Base-by-base conservation (phyloP, 2,888 invertebrate genomes). In the Athetis lepigone region DNA sequence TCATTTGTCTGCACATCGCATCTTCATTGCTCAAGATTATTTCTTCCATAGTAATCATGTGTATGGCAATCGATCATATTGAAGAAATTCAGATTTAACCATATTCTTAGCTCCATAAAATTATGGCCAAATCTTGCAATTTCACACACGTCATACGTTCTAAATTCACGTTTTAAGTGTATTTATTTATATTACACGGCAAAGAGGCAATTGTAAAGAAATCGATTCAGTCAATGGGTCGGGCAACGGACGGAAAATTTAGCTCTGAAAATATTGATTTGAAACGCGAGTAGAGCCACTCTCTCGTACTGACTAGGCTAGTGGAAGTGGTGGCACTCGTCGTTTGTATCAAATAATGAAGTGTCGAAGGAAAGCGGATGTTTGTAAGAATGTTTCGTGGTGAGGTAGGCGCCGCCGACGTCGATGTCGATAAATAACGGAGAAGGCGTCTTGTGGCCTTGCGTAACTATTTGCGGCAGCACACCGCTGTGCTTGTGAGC, bases 401-500 rank as follows among this genome's bases (percentile, higher is more conserved):
- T 75, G 74, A 77, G 85, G 70, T 75, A 77, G 85, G 81, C 82
- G 85, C 82, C 82, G 77, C 65, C 80, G 80, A 77, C 82, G 80
- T 76, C 81, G 83, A 82, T 86, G 81, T 80, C 85, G 85, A 89
- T 88, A 89, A 89, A 88, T 90, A 87, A 85, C 88, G 74, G 74
- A 83, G 80, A 84, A 87, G 86, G 82, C 86, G 89, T 80, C 87
- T 79, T 82, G 82, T 82, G 92, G 87, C 94, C 93, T 94, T 90
- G 93, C 85, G 79, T 85, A 90, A 90, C 90, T 93, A 93, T 93
- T 92, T 90, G 89, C 86, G 90, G 88, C 87, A 83, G 88, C 86
- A n/a, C n/a, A n/a, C n/a, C n/a, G 88, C 87, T 86, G 83, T 89
- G 85, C 85, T 80, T 79, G 79, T 75, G 81, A 83, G 81, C 79